Evolutionary conservation across 2,797 vertebrate species (phyloP), one percentile per base, ranked within the genome.

Genomic region (Clarias platycephalus): DNA sequence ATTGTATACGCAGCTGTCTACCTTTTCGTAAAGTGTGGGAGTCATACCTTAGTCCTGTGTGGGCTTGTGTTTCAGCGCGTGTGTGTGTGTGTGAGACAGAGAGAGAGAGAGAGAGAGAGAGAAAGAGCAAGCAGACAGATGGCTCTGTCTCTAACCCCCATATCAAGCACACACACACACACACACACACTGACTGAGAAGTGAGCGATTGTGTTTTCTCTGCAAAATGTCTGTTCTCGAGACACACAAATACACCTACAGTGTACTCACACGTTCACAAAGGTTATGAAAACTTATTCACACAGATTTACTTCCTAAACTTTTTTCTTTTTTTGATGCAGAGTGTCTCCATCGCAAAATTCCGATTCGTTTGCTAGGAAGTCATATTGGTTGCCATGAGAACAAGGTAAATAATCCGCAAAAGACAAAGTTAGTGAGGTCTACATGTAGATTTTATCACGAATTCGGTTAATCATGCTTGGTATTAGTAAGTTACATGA

Each of bases 191-290:
- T 81, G 84, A 75, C 55, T 66, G 80, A 55, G 74, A 26, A 77
- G 12, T 57, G 75, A 77, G 57, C 4, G 57, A 31, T 60, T 77
- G 75, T 58, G 55, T 34, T 55, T 49, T 49, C 44, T 49, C 44
- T 49, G 44, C 10, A 49, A 49, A 49, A 49, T 49, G 2, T 49
- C 44, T 49, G 10, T 49, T 58, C 55, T 60, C 18, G 31, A 76
- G 74, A 58, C 55, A 81, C 83, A 74, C 84, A 84, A 58, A 72
- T 15, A 79, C 72, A 88, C 37, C 87, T 31, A 88, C 66, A 5
- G 24, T 8, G 5, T 4, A 68, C 83, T 83, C 67, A 86, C 74
- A 68, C 58, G 72, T 26, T 13, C 37, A 71, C 55, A 68, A 34
- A 85, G 34, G 55, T 60, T 77, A 60, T n/a, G 18, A 9, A 58